These are phyloP conservation scores for Lasioglossum villosulum DNA, from an alignment of 2,888 invertebrate species.

Conservation along the genomic window DNA sequence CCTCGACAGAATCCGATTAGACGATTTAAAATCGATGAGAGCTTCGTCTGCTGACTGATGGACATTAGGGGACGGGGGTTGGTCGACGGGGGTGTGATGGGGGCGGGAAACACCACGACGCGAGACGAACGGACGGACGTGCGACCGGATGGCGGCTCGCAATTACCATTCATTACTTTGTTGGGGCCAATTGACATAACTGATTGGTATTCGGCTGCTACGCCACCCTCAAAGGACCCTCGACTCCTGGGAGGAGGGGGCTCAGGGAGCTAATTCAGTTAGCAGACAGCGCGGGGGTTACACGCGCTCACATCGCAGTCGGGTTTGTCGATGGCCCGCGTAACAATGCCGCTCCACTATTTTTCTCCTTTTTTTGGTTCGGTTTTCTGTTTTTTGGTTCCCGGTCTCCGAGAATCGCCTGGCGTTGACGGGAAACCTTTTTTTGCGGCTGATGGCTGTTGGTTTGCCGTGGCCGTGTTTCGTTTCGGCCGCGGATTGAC, in stretches of 20 bases:
- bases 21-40: slow-evolving; percentile 70
- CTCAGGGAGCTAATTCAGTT: not conserved
- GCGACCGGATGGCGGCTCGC: slow-evolving; percentile 68
- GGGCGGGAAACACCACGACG: slow-evolving; percentile 41
- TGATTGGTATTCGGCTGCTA: slow-evolving; percentile 81
- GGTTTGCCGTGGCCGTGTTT: not conserved
- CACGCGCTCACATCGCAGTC: slow-evolving; percentile 23
- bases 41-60: slow-evolving; percentile 40
- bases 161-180: slow-evolving; percentile 83
- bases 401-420: not conserved
- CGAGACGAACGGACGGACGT: slow-evolving; percentile 51
- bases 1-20: slow-evolving; percentile 66
- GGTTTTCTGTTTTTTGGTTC: not conserved
- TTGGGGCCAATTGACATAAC: slow-evolving; percentile 82
- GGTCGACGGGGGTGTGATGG: not conserved
- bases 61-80: slow-evolving; percentile 11
- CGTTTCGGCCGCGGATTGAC: slow-evolving; percentile 4
- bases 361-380: not conserved
- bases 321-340: slow-evolving; percentile 11
- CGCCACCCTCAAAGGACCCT: slow-evolving; percentile 76
- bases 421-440: not conserved
- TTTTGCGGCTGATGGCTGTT: slow-evolving; percentile 1
- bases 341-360: slow-evolving; percentile 10
- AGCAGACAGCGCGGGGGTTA: slow-evolving; percentile 52
- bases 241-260: slow-evolving; percentile 56